These are phyloP conservation scores for Oncorhynchus tshawytscha DNA, from an alignment of 2,113 vertebrate species.

Conservation along the genomic window DNA sequence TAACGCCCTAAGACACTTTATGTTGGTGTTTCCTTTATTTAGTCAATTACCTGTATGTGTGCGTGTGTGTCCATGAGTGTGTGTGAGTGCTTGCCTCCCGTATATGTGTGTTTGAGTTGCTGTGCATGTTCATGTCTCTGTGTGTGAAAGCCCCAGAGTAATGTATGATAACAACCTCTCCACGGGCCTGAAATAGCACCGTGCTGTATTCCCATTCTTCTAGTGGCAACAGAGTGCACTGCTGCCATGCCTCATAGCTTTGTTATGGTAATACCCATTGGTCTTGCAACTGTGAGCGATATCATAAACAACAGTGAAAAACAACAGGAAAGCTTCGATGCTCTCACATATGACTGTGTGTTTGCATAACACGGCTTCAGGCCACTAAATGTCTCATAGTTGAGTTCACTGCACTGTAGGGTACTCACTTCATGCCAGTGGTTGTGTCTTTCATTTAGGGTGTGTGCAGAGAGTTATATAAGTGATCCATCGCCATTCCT, in stretches of 20 bases:
- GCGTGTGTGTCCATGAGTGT: slow-evolving; percentile 4
- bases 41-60: neutral
- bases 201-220: slow-evolving; percentile 13
- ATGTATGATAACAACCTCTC: neutral
- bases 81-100: neutral
- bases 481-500: too few relatives aligned
- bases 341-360: neutral
- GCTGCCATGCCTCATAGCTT: slow-evolving; percentile 1
- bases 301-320: neutral
- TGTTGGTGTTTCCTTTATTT: too few relatives aligned
- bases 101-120: neutral
- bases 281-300: neutral
- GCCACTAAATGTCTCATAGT: neutral
- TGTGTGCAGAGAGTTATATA: neutral
- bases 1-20: too few relatives aligned
- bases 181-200: neutral
- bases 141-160: neutral
- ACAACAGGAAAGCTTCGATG: neutral
- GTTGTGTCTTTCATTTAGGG: neutral
- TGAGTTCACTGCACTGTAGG: neutral
- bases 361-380: neutral
- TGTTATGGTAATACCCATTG: slow-evolving; percentile 8
- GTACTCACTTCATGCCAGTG: neutral
- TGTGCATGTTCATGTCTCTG: slow-evolving; percentile 8
- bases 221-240: slow-evolving; percentile 15